Percentiles rank a stretch among this genome's conserved stretches.
Conservation (phyloP, 1,140 invertebrate genomes). For the Platyscapa corneri region DNA sequence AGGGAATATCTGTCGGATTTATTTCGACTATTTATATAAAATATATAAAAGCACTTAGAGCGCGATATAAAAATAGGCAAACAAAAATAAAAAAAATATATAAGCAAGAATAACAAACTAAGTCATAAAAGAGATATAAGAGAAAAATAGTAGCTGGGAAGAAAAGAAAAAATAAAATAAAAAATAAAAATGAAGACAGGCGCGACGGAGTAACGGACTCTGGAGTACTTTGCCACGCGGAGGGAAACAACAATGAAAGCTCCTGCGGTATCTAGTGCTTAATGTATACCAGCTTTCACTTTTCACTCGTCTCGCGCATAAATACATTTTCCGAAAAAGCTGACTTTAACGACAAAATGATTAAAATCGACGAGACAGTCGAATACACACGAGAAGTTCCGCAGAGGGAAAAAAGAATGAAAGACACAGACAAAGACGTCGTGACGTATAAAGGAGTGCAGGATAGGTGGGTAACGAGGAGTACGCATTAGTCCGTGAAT, state of each 20-base stretch:
- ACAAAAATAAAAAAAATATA: not conserved
- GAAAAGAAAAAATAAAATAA: not conserved
- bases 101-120: not conserved
- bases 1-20: too few relatives aligned
- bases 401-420: not conserved
- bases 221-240: not conserved
- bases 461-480: not conserved
- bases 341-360: not conserved
- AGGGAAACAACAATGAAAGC: not conserved
- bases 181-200: not conserved
- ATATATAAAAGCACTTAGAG: too few relatives aligned
- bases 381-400: not conserved
- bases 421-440: not conserved
- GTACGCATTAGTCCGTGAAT: constrained; percentile 16
- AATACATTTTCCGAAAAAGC: not conserved
- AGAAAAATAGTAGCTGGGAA: not conserved
- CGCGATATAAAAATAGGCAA: too few relatives aligned
- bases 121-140: not conserved
- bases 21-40: too few relatives aligned
- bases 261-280: not conserved
- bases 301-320: not conserved
- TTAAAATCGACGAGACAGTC: not conserved
- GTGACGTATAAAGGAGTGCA: not conserved
- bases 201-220: not conserved
- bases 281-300: not conserved